Evolutionary conservation across 2,888 invertebrate genomes (phyloP), one percentile per base, ranked within the genome.

Genomic region (Ferdinandea cuprea): DNA sequence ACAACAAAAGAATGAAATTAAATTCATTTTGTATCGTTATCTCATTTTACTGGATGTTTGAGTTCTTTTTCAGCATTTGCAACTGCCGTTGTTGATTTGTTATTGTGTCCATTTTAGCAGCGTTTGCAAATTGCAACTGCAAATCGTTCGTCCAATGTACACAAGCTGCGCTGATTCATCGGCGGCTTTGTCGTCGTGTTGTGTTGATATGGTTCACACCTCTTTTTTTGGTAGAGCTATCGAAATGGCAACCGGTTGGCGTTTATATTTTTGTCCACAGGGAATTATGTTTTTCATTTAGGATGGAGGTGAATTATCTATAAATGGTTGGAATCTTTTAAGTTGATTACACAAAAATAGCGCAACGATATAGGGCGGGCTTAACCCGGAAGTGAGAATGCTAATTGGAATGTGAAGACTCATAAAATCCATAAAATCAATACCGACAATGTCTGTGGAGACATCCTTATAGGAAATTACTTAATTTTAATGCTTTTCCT

Each of bases 171-270:
- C 40, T 83, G 83, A 83, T 73, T 83, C 83, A 78, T 78, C 83
- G 72, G 61, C 61, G 65, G 68, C 59, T 44, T 66, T 44, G 58
- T 79, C 48, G 72, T 79, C 59, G 66, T 72, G 65, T 71, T 69
- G 71, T 77, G 50, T 76, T 72, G 52, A 11, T 44, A 68, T 80
- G 65, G 81, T 77, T 77, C 78, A 78, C 83, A 78, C 78, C 72
- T 83, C 63, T 73, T 72, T 76, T 58, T 71, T 63, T n/a, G 9
- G 9, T 72, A 68, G 78, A 73, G 78, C 73, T 78, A 78, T 68
- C 73, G 72, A 83, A 83, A 77, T 77, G 72, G 78, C 83, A 83
- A 83, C 83, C 83, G 83, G 83, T 83, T 83, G 68, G 44, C 68
- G 73, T 77, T 73, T 52, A 65, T 37, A 8, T 66, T 42, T 30